These are phyloP conservation scores for Cabera pusaria DNA, from an alignment of 2,888 invertebrate species.

Conservation along the genomic window DNA sequence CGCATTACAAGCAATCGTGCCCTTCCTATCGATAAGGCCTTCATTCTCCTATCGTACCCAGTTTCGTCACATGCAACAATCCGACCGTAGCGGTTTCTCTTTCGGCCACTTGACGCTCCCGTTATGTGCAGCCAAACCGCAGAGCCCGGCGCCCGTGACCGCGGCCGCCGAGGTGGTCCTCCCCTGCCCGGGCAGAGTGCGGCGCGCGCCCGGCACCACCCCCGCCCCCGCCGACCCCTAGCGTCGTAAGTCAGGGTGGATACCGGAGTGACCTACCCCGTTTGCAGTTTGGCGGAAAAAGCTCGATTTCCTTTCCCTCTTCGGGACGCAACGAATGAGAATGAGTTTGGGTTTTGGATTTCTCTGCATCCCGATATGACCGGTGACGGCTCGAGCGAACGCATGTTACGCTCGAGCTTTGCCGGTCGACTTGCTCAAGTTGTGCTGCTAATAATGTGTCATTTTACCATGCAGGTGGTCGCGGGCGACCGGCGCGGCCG, in stretches of 20 bases:
- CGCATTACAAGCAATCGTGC: too few relatives aligned
- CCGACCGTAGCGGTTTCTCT: too few relatives aligned
- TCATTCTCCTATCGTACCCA: conserved; percentile 2
- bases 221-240: conserved; percentile 58
- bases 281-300: conserved; percentile 26
- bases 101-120: too few relatives aligned
- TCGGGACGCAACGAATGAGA: conserved; percentile 26
- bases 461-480: conserved; percentile 65
- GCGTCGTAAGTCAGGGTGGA: conserved; percentile 63
- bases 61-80: conserved; percentile 1
- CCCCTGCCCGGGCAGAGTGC: conserved; percentile 74
- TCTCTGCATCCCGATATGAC: conserved; percentile 18
- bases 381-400: conserved; percentile 10
- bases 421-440: neutral
- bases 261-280: conserved; percentile 30
- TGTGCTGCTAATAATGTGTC: neutral
- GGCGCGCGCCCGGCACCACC: conserved; percentile 59
- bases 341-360: conserved; percentile 33
- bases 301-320: conserved; percentile 6
- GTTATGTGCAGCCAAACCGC: conserved; percentile 32
- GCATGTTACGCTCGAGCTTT: conserved; percentile 13
- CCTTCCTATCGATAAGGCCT: too few relatives aligned
- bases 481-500: conserved; percentile 76
- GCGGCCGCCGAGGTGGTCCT: conserved; percentile 62
- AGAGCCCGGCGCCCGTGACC: conserved; percentile 41